Base-by-base conservation (phyloP, 2,113 vertebrate species). In the Chaetops frenatus region DNA sequence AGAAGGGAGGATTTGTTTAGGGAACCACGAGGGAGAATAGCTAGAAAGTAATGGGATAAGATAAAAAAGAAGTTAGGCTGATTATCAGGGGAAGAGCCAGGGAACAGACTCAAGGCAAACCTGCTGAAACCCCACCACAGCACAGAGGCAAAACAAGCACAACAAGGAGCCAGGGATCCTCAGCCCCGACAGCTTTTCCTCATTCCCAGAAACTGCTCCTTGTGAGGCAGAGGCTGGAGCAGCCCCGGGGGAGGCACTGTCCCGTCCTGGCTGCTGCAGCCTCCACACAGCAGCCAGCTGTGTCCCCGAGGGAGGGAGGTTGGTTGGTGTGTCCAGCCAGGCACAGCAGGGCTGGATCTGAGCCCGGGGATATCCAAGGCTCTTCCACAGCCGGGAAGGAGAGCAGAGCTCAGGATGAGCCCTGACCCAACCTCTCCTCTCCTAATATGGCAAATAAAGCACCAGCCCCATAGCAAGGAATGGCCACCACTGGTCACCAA, bases 321-420 rank as follows among this genome's bases (percentile, higher is more conserved):
- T 1, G 54, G 18, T 2, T 2, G 10, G 7, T 5, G 16, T 13
- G 54, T 14, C 67, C 9, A 44, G 64, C 56, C 44, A 29, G 61
- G 48, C 44, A 36, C 28, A 15, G 58, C 0, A 0, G 9, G 7
- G 20, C 44, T 1, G 7, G 4, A 10, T 4, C 28, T 1, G 0
- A 91, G 62, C 48, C 15, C 25, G 1, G 42, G 58, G 58, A 2
- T 22, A 20, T 2, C 36, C 11, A 5, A 12, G 2, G 25, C 58
- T 53, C 38, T n/a, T 38, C 53, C 48, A 31, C 1, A 10, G 56
- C 40, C 0, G 0, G 86, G 56, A 81, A 21, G 14, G 40, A 47
- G 82, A 66, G 12, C 2, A 1, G 66, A 71, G 65, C 81, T 88
- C 1, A 0, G 45, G 57, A 8, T 0, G 7, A 83, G 71, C 58